phyloP scores from a whole-genome alignment of 92 coral and sea anemone species.

The Siderastrea siderea region DNA sequence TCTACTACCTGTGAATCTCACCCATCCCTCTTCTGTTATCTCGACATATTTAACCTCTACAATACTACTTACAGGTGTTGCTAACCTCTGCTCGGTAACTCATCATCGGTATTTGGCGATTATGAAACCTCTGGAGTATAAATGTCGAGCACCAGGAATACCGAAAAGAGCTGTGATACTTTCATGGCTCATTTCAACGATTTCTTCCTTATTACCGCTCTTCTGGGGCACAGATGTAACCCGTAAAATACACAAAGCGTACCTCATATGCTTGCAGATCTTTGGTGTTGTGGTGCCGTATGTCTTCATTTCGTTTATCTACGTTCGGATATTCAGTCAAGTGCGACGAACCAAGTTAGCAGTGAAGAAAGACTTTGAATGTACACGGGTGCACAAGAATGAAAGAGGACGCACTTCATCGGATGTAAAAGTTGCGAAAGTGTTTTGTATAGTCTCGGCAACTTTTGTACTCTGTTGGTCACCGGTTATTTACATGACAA shows the following conservation, averaged over 20 bases:
- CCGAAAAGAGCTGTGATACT: slow-evolving; percentile 41
- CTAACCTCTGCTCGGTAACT: slow-evolving; percentile 76
- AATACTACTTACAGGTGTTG: too few species aligned
- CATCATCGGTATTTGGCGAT: slow-evolving; percentile 79
- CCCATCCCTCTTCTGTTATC: too few species aligned
- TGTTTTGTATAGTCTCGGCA: too few species aligned
- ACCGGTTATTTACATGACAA: slow-evolving; percentile 81
- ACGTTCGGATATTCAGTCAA: slow-evolving; percentile 62
- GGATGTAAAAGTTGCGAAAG: too few species aligned
- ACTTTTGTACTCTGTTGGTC: too few species aligned
- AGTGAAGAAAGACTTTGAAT: slow-evolving; percentile 25
- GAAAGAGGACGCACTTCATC: too few species aligned
- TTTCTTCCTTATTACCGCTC: slow-evolving; percentile 65
- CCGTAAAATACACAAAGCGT: slow-evolving; percentile 55
- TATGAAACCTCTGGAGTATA: slow-evolving; percentile 61
- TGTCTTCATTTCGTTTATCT: slow-evolving; percentile 63
- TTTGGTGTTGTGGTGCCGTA: slow-evolving; percentile 76
- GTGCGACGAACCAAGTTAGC: slow-evolving; percentile 64
- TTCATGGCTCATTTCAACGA: slow-evolving; percentile 67
- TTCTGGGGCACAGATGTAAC: slow-evolving; percentile 67
- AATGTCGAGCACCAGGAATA: slow-evolving; percentile 51
- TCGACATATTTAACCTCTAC: too few species aligned
- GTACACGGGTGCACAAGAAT: too few species aligned
- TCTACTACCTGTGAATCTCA: too few species aligned
- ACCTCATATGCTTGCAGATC: slow-evolving; percentile 62